Evolutionary conservation across 2,797 vertebrate genomes (phyloP).

Genomic region (Gymnothorax javanicus): DNA sequence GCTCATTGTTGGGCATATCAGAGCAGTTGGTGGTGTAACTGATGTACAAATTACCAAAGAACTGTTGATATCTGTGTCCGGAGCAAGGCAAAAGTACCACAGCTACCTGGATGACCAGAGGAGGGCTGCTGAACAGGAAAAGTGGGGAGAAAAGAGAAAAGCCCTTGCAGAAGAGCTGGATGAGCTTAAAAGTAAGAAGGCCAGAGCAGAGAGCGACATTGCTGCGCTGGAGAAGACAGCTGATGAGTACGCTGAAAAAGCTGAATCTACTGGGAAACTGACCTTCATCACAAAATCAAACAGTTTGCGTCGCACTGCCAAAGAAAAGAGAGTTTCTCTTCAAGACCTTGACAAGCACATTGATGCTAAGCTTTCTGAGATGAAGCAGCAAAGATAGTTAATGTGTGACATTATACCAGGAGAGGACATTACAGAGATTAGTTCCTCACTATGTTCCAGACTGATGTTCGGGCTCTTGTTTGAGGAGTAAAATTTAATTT

Average conservation of each 20-base stretch:
- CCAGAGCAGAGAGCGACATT: too few species aligned
- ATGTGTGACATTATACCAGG: too few species aligned
- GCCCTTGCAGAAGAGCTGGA: conserved; percentile 31
- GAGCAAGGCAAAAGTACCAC: conserved; percentile 39
- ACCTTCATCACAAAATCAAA: too few species aligned
- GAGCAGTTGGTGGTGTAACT: conserved; percentile 38
- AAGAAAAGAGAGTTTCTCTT: conserved; percentile 36
- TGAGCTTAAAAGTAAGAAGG: conserved; percentile 45
- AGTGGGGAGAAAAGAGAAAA: conserved; percentile 27
- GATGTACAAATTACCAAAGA: conserved; percentile 41
- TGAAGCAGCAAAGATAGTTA: too few species aligned
- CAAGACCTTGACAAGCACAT: conserved; percentile 29
- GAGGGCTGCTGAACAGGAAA: conserved; percentile 28
- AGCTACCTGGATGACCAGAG: conserved; percentile 33
- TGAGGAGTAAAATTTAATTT: too few species aligned
- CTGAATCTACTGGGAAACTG: too few species aligned
- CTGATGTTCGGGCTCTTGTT: too few species aligned
- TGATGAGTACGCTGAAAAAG: too few species aligned
- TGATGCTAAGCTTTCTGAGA: conserved; percentile 16
- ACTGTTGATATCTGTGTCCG: conserved; percentile 30
- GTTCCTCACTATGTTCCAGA: too few species aligned
- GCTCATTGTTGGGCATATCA: conserved; percentile 42
- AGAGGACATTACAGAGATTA: too few species aligned
- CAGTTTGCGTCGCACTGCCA: conserved; percentile 28
- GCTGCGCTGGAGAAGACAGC: too few species aligned